phyloP scores from a whole-genome alignment of 2,888 invertebrate species.

The Apodemia duryi region DNA sequence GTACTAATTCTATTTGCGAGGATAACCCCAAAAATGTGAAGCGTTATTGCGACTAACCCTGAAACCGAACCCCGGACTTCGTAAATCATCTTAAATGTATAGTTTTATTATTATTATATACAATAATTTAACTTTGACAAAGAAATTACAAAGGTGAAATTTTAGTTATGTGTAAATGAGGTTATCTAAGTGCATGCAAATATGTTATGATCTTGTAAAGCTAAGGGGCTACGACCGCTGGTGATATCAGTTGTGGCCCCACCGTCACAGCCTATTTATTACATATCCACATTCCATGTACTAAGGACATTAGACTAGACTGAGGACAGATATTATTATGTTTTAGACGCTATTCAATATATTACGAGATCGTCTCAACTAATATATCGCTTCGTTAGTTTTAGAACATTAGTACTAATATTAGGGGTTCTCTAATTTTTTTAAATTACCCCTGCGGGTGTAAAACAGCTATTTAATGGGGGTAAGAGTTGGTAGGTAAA shows the following conservation, averaged over 20 bases:
- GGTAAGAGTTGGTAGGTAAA: too few species aligned
- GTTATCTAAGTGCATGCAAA: conserved; percentile 62
- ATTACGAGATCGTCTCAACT: neutral
- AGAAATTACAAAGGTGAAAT: conserved; percentile 37
- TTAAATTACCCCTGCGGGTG: too few species aligned
- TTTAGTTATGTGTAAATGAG: conserved; percentile 45
- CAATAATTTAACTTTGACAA: neutral
- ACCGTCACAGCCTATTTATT: conserved; percentile 27
- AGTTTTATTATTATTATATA: too few species aligned
- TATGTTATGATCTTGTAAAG: conserved; percentile 56
- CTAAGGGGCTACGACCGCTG: conserved; percentile 67
- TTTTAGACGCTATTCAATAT: neutral
- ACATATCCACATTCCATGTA: conserved; percentile 3
- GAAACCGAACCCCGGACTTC: too few species aligned
- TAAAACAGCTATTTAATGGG: too few species aligned
- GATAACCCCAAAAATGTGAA: too few species aligned
- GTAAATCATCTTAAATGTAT: too few species aligned
- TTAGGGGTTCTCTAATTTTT: too few species aligned
- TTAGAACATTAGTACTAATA: too few species aligned
- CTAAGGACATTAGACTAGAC: neutral
- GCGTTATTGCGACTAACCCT: too few species aligned
- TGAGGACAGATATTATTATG: neutral
- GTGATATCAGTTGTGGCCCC: conserved; percentile 51
- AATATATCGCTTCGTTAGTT: too few species aligned
- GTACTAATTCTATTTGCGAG: too few species aligned